These are phyloP conservation scores for Euwallacea fornicatus DNA, from an alignment of 1,140 invertebrate species.

Conservation along the genomic window DNA sequence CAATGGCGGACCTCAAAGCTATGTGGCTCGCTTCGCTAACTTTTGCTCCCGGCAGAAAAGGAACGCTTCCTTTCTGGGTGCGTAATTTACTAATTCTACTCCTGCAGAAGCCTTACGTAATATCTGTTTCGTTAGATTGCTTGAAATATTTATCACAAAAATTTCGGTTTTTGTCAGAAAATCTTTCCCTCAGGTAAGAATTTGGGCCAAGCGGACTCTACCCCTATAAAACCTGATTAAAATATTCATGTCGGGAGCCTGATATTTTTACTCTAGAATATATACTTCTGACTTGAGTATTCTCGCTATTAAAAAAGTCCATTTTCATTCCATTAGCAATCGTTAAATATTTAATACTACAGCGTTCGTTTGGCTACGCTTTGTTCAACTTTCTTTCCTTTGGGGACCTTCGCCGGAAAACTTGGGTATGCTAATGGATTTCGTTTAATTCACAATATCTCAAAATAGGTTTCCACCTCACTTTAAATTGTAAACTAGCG, in stretches of 20 bases:
- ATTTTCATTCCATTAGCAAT: conserved; percentile 39
- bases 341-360: conserved; percentile 35
- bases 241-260: conserved; percentile 17
- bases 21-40: no score
- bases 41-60: no score
- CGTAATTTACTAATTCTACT: no score
- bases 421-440: background rate
- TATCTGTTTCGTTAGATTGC: no score
- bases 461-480: background rate
- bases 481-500: background rate
- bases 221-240: background rate
- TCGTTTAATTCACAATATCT: conserved; percentile 1
- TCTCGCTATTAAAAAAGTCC: conserved; percentile 34
- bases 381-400: conserved; percentile 32
- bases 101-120: no score
- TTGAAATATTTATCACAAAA: no score
- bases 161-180: no score
- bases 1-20: no score
- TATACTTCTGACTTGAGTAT: conserved; percentile 21
- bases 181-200: no score
- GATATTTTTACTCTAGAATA: no score
- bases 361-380: conserved; percentile 28
- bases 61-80: no score
- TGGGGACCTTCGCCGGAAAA: conserved; percentile 13
- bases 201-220: no score